Base-by-base conservation (phyloP, 2,113 vertebrate genomes). In the Oenanthe oenanthe region DNA sequence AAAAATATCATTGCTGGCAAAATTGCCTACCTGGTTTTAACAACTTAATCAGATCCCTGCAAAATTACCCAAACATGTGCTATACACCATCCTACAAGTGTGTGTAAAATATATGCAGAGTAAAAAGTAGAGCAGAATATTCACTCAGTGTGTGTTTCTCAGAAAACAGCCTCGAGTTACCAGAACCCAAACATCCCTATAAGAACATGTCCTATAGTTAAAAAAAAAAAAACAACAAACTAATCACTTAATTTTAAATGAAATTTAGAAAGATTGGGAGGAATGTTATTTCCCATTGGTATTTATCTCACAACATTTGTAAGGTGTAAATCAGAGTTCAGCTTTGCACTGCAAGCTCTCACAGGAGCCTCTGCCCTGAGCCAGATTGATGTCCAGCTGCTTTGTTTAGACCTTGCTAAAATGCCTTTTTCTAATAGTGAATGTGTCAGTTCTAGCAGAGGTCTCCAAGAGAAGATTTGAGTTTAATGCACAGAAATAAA, bases 371-470 rank as follows among this genome's bases (percentile, higher is more conserved):
- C 81, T 47, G 51, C 63, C 83, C 78, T 48, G 48, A 51, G 68
- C 57, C 72, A 19, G 13, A 40, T 1, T 47, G 60, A 74, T 32
- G 74, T 63, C 56, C 79, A 63, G 75, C 88, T 88, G 63, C 82
- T 94, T 93, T 94, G 92, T 84, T 92, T 75, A 60, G 79, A 53
- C 79, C 81, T 74, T 88, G 31, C 85, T 93, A 58, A 74, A 79
- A 91, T 12, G 60, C n/a, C 68, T 86, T 90, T 88, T 72, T 40
- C 79, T 40, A 70, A 80, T 16, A 26, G 68, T 45, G 68, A 74
- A 47, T 43, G 24, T 74, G 88, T 90, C 57, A 72, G 56, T 94
- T 90, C 89, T 86, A 95, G 85, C 92, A 93, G 56, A 71, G 68
- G 51, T 76, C 74, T 94, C 78, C 20, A 74, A 63, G 68, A 96